Conservation (phyloP, 2,113 vertebrate species). For the Neolamprologus falcicula region DNA sequence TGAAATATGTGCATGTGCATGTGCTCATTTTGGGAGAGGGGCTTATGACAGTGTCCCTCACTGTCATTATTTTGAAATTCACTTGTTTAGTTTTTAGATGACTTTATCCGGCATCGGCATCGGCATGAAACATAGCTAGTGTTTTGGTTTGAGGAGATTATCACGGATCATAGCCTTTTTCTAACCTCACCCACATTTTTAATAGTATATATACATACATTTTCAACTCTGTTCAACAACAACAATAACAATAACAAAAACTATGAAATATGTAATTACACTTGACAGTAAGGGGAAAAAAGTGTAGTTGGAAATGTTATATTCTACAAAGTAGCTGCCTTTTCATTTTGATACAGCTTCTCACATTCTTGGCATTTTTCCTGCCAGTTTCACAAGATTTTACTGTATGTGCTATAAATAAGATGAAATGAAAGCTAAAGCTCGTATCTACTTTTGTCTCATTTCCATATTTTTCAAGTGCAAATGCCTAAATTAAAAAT, state of each 20-base stretch:
- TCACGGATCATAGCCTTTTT: background rate
- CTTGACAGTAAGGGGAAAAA: background rate
- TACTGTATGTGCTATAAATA: background rate
- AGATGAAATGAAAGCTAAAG: background rate
- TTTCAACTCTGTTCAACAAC: background rate
- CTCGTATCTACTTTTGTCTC: background rate
- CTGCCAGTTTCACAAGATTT: background rate
- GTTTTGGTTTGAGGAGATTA: background rate
- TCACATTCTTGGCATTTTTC: background rate
- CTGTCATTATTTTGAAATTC: background rate
- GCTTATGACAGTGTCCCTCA: background rate
- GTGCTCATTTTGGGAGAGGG: background rate
- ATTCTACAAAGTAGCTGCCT: background rate
- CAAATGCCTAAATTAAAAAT: background rate
- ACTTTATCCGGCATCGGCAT: no score
- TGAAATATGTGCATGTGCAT: background rate
- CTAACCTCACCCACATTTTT: background rate
- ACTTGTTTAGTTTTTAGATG: background rate
- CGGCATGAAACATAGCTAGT: background rate
- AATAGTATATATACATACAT: background rate
- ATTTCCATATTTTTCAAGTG: background rate
- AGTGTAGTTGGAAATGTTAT: background rate
- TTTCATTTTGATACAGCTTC: background rate
- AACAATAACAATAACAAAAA: background rate
- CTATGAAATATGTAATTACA: background rate